phyloP scores from a whole-genome alignment of 2,888 invertebrate species.

The Tethea ocularis region DNA sequence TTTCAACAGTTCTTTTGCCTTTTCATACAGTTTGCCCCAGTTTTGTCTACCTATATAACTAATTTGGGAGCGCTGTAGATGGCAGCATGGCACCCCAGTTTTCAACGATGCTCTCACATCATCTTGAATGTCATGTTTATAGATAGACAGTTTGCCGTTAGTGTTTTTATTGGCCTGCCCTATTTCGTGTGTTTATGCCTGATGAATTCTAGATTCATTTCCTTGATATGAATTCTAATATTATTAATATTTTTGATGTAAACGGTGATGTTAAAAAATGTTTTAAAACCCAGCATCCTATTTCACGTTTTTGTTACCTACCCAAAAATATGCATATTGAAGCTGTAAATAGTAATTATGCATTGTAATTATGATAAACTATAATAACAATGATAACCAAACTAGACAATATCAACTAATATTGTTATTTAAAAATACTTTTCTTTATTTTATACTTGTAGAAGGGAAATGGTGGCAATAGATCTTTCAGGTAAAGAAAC shows the following conservation, averaged over 20 bases:
- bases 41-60: constrained; percentile 42
- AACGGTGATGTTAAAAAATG: not conserved
- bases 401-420: no score
- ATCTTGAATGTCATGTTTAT: constrained; percentile 37
- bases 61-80: constrained; percentile 34
- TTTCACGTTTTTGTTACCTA: not conserved
- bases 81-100: constrained; percentile 33
- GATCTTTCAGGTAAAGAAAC: not conserved
- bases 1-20: constrained; percentile 38
- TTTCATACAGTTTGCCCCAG: constrained; percentile 40
- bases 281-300: no score
- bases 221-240: constrained; percentile 9
- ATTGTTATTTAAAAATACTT: not conserved
- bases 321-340: no score
- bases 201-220: constrained; percentile 24
- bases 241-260: not conserved
- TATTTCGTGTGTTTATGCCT: constrained; percentile 33
- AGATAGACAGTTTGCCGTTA: constrained; percentile 24
- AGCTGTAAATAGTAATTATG: no score
- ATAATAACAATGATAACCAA: no score
- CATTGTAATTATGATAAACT: no score
- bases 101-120: constrained; percentile 32
- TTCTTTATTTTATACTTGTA: not conserved
- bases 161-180: constrained; percentile 33
- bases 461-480: not conserved